Evolutionary conservation across 2,113 vertebrate species (phyloP).

Genomic region (Hiodon tergisus): DNA sequence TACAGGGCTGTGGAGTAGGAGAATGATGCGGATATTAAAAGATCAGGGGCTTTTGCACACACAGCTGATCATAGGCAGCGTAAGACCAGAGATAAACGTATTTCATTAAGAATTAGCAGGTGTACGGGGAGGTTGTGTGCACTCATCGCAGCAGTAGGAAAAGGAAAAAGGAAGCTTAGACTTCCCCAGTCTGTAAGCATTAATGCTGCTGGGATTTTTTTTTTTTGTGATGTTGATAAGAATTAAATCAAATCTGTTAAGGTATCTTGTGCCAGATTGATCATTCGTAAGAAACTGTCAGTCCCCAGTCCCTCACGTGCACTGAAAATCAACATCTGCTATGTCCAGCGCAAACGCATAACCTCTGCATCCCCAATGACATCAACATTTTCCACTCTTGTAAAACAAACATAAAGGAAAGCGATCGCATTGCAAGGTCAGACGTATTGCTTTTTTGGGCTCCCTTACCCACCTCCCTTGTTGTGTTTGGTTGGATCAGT

Average conservation of each 20-base stretch:
- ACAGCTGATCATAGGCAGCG: not conserved
- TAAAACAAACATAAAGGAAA: not conserved
- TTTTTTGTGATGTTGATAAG: no score
- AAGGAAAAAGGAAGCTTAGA: not conserved
- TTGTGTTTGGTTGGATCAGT: not conserved
- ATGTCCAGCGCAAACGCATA: not conserved
- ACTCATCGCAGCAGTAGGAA: not conserved
- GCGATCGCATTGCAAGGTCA: not conserved
- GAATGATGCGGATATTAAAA: not conserved
- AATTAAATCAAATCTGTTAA: no score
- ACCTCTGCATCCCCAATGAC: not conserved
- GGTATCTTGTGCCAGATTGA: no score
- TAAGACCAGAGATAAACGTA: not conserved
- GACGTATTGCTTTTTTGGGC: not conserved
- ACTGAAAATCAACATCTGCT: no score
- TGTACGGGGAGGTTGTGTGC: no score
- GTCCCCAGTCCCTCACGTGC: no score
- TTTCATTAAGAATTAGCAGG: no score
- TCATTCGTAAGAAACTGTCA: no score
- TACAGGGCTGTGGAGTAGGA: not conserved
- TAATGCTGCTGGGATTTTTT: no score
- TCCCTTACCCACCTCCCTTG: no score
- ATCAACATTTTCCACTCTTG: not conserved
- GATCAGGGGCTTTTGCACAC: not conserved
- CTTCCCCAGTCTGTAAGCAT: not conserved